Evolutionary conservation across 2,888 invertebrate species (phyloP), one percentile per base, ranked within the genome.

Genomic region (Apoda limacodes): DNA sequence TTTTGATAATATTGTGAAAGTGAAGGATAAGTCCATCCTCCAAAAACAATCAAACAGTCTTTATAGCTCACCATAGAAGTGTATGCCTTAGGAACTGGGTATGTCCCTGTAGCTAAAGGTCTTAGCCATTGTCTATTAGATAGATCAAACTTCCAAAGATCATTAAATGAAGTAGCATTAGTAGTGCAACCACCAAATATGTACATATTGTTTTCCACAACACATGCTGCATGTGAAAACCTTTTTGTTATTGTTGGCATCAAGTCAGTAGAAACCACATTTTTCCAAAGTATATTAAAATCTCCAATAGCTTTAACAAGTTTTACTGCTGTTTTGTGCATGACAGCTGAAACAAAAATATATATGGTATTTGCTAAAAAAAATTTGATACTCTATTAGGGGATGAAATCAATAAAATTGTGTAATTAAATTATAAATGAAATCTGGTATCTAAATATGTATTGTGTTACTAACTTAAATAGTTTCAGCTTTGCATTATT

Each of bases 151-250:
- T 88, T 84, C 98, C 98, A 98, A 17, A 98, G 82, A 76, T 98
- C 98, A 78, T 98, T 98, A 57, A 97, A 97, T 9, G 98, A 94
- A 11, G 98, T 97, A 52, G 92, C 91, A 31, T 92, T 90, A 20
- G 92, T 91, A 7, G 97, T 96, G 51, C 96, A 97, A 5, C 98
- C 98, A 17, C 98, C 98, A 83, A 98, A 97, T 25, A 98, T 87
- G 59, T 93, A 98, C 92, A 98, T 93, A 3, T 88, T 89, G 63
- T 93, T 92, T 39, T 88, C 87, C 55, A 89, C 84, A 25, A 90
- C 84, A 55, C 92, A 93, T 20, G 95, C 92, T 36, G 94, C 89
- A 82, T 97, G 97, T 0, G 95, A 95, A 74, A 95, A 95, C 39
- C 96, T 84, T 58, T 92, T 94, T 2, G 93, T 89, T 40, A 96